These are phyloP conservation scores for Zapornia atra DNA, from an alignment of 2,113 vertebrate species.

Conservation along the genomic window DNA sequence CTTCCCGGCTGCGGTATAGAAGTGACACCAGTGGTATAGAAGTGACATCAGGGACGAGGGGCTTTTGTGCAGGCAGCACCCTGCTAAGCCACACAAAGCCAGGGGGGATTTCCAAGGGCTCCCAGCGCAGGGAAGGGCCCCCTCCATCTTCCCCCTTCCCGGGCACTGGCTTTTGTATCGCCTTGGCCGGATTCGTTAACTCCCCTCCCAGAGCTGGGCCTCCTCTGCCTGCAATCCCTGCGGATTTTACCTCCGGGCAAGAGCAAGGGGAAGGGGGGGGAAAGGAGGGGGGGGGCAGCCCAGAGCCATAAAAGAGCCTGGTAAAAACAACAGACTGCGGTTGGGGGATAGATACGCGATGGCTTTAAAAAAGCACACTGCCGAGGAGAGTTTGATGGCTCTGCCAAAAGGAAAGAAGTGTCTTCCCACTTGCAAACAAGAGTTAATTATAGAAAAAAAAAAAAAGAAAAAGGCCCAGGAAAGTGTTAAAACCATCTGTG, in stretches of 20 bases:
- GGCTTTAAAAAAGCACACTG: constrained; percentile 48
- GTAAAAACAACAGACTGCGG: constrained; percentile 54
- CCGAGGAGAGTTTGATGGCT: constrained; percentile 23
- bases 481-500: constrained; percentile 63
- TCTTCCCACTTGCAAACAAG: constrained; percentile 55
- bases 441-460: constrained; percentile 42
- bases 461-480: constrained; percentile 11
- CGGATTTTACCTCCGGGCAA: constrained; percentile 68
- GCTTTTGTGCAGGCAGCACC: constrained; percentile 64
- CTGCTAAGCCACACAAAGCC: constrained; percentile 67
- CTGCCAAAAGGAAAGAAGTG: constrained; percentile 52
- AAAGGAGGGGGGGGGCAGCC: background rate
- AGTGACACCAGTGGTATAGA: background rate
- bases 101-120: constrained; percentile 43
- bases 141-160: constrained; percentile 26
- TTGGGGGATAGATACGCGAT: constrained; percentile 2
- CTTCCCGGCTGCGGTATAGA: constrained; percentile 1
- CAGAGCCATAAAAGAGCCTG: constrained; percentile 48
- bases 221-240: constrained; percentile 56
- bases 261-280: background rate
- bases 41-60: constrained; percentile 6
- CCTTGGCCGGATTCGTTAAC: constrained; percentile 59
- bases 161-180: constrained; percentile 69
- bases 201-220: constrained; percentile 53
- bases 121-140: constrained; percentile 41